A percentile compares a stretch with the other conserved stretches of the same genome.
These are phyloP conservation scores for Aplysina aerophoba DNA, from an alignment of 37 sponge, comb jelly and placozoan genomes.

Conservation along the genomic window DNA sequence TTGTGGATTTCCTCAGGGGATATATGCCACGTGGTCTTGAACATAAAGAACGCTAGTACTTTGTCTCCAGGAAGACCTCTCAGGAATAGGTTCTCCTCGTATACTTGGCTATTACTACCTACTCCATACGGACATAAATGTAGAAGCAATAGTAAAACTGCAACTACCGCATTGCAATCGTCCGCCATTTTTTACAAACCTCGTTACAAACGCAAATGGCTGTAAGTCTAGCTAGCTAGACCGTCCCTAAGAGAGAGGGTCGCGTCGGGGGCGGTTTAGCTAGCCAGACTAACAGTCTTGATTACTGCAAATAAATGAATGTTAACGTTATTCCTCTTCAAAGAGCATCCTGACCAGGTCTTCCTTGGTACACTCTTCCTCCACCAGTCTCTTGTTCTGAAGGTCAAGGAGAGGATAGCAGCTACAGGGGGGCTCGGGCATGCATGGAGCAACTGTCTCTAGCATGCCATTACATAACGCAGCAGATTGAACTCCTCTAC, in stretches of 20 bases:
- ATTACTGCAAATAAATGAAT: too few relatives aligned
- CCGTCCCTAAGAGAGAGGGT: too few relatives aligned
- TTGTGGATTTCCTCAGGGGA: constrained; percentile 13
- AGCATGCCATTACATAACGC: too few relatives aligned
- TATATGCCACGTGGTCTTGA: constrained; percentile 56
- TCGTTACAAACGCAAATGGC: too few relatives aligned
- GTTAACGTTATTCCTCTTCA: constrained; percentile 41
- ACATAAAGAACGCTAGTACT: constrained; percentile 66
- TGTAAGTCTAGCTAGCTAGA: too few relatives aligned
- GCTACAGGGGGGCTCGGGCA: too few relatives aligned
- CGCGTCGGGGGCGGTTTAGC: too few relatives aligned
- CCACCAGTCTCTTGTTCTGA: constrained; percentile 41
- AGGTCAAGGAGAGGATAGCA: background rate
- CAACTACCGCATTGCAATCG: background rate
- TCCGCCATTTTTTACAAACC: background rate
- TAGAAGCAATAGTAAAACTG: background rate
- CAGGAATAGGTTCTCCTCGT: constrained; percentile 60
- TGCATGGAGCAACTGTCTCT: too few relatives aligned
- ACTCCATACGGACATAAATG: background rate
- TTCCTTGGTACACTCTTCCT: constrained; percentile 52
- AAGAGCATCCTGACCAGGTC: constrained; percentile 57
- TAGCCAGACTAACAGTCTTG: too few relatives aligned
- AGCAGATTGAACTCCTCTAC: too few relatives aligned
- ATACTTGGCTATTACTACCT: background rate
- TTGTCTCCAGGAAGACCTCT: constrained; percentile 61